Conservation (phyloP, 2,888 invertebrate genomes). For the Plebejus melissa region DNA sequence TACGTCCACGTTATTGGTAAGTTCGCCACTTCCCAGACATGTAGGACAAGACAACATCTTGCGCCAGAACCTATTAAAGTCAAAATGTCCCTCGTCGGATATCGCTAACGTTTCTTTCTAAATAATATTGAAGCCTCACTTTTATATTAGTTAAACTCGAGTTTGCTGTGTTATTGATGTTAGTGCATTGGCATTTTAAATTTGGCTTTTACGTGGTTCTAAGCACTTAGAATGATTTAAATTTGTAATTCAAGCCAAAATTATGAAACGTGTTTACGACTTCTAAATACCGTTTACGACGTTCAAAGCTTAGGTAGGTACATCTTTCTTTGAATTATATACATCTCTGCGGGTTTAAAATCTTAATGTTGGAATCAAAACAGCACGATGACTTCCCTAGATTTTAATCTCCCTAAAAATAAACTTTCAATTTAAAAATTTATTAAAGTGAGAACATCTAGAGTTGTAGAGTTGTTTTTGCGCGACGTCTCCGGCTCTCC, state of each 20-base stretch:
- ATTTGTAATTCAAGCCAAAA: not conserved
- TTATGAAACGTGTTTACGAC: not conserved
- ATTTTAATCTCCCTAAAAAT: constrained; percentile 27
- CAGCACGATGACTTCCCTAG: not conserved
- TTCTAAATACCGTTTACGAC: not conserved
- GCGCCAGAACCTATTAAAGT: constrained; percentile 69
- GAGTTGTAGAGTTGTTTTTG: constrained; percentile 69
- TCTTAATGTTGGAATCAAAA: not conserved
- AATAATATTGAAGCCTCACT: constrained; percentile 27
- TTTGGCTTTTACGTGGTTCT: not conserved
- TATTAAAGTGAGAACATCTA: constrained; percentile 55
- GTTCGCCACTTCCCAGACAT: constrained; percentile 60
- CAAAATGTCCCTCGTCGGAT: constrained; percentile 53
- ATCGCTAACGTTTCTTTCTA: constrained; percentile 32
- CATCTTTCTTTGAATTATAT: not conserved
- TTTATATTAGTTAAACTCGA: constrained; percentile 7
- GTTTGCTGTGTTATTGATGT: not conserved
- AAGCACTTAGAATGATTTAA: not conserved
- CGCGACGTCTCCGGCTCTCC: constrained; percentile 46
- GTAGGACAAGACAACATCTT: constrained; percentile 67
- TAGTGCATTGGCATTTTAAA: not conserved
- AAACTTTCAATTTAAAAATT: constrained; percentile 56
- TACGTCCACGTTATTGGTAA: constrained; percentile 70
- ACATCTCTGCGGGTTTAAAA: not conserved
- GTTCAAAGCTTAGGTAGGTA: not conserved